Conservation (phyloP, 2,113 vertebrate species). For the Cromileptes altivelis region DNA sequence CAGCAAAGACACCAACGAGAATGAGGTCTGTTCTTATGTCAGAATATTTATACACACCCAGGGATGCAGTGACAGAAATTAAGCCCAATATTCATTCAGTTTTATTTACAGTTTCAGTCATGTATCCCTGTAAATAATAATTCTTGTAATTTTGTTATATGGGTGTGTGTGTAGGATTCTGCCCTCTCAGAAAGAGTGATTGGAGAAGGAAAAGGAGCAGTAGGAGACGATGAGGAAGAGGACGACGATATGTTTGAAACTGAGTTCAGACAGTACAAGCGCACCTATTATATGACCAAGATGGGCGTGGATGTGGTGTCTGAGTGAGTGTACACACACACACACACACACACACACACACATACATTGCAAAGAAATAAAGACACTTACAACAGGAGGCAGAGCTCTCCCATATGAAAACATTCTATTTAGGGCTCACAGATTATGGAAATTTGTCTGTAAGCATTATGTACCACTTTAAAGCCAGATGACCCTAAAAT, state of each 20-base stretch:
- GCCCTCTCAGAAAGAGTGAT: slow-evolving; percentile 74
- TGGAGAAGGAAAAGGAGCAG: slow-evolving; percentile 78
- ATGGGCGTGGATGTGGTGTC: slow-evolving; percentile 97
- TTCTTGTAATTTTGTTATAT: not conserved
- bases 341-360: not conserved
- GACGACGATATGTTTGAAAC: slow-evolving; percentile 98
- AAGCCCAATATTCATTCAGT: not conserved
- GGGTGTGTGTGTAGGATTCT: slow-evolving; percentile 76
- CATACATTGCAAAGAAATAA: not conserved
- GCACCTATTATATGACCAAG: slow-evolving; percentile 98
- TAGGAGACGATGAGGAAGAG: slow-evolving; percentile 90
- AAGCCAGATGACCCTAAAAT: not conserved
- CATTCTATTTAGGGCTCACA: not conserved
- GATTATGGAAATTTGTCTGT: not conserved
- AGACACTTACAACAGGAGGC: not conserved
- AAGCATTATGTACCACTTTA: not conserved
- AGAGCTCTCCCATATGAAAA: not conserved
- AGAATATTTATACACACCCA: not conserved
- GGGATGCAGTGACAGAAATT: not conserved
- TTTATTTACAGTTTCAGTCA: not conserved
- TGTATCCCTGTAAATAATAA: not conserved
- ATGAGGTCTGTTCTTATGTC: slow-evolving; percentile 79
- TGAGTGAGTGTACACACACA: slow-evolving; percentile 87
- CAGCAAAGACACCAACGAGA: slow-evolving; percentile 84
- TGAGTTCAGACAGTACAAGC: slow-evolving; percentile 97